Conservation (phyloP, 2,888 invertebrate genomes). For the Desoria tigrina region DNA sequence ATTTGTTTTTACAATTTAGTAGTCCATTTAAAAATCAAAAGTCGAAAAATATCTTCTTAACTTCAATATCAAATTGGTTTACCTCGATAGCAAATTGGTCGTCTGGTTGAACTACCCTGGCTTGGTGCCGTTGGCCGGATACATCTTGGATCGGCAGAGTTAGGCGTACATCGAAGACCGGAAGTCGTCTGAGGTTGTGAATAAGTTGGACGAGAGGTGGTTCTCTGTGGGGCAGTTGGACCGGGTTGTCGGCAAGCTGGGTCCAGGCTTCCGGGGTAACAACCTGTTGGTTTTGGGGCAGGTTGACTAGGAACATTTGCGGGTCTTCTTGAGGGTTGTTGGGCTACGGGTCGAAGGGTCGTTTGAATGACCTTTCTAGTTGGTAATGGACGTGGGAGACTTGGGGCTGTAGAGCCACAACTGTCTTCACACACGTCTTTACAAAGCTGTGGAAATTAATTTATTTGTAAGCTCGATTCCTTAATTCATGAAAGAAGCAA, state of each 20-base stretch:
- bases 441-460: conserved; percentile 37
- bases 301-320: conserved; percentile 20
- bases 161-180: conserved; percentile 29
- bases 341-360: background rate
- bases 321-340: conserved; percentile 1
- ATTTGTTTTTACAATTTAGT: too few relatives aligned
- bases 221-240: conserved; percentile 3
- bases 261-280: conserved; percentile 34
- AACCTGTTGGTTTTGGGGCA: conserved; percentile 22
- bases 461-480: background rate
- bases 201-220: conserved; percentile 7
- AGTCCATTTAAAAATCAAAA: too few relatives aligned
- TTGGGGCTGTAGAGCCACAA: conserved; percentile 24
- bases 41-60: background rate
- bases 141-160: conserved; percentile 24
- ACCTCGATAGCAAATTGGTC: conserved; percentile 26
- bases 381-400: conserved; percentile 16
- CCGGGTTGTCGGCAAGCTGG: conserved; percentile 16
- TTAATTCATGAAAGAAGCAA: background rate
- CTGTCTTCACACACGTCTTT: conserved; percentile 46
- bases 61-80: background rate
- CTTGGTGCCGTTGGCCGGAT: conserved; percentile 19
- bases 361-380: conserved; percentile 1
- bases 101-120: conserved; percentile 17
- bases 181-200: too few relatives aligned